Evolutionary conservation across 2,113 vertebrate genomes (phyloP).

Genomic region (Hystrix brachyura): DNA sequence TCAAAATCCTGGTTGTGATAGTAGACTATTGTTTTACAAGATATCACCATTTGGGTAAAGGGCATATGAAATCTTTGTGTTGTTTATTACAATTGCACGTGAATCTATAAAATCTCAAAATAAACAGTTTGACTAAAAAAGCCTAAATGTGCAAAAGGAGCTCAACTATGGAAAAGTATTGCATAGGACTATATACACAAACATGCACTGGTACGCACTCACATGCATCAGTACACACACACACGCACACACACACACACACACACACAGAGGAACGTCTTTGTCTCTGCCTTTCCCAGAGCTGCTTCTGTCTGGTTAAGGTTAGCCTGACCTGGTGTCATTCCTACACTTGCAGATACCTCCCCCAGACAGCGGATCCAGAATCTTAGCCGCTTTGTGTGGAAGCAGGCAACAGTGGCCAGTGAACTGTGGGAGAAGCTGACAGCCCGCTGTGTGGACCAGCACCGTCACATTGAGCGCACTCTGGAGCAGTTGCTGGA

Average conservation of each 20-base stretch:
- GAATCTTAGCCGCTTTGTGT: slow-evolving; percentile 96
- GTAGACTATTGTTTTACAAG: not conserved
- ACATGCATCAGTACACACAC: not conserved
- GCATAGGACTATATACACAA: not conserved
- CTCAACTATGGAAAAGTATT: slow-evolving; percentile 6
- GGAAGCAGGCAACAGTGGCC: slow-evolving; percentile 98
- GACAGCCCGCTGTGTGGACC: slow-evolving; percentile 95
- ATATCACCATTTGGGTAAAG: slow-evolving; percentile 12
- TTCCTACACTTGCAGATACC: slow-evolving; percentile 88
- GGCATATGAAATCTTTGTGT: not conserved
- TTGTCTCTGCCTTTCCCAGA: slow-evolving; percentile 3
- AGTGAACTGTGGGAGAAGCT: slow-evolving; percentile 99
- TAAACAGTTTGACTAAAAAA: not conserved
- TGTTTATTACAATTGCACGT: slow-evolving; percentile 11
- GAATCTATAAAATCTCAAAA: slow-evolving; percentile 44
- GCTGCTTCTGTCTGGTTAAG: not conserved
- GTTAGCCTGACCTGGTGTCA: slow-evolving; percentile 41
- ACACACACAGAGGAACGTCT: not conserved
- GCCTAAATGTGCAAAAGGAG: not conserved
- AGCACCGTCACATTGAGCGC: slow-evolving; percentile 96
- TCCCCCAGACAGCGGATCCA: slow-evolving; percentile 94
- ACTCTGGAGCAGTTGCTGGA: slow-evolving; percentile 96
- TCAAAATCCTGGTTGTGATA: slow-evolving; percentile 36
- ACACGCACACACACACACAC: not conserved
- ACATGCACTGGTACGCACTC: not conserved